Conservation (phyloP, 2,113 vertebrate genomes). For the Butorides virescens region DNA sequence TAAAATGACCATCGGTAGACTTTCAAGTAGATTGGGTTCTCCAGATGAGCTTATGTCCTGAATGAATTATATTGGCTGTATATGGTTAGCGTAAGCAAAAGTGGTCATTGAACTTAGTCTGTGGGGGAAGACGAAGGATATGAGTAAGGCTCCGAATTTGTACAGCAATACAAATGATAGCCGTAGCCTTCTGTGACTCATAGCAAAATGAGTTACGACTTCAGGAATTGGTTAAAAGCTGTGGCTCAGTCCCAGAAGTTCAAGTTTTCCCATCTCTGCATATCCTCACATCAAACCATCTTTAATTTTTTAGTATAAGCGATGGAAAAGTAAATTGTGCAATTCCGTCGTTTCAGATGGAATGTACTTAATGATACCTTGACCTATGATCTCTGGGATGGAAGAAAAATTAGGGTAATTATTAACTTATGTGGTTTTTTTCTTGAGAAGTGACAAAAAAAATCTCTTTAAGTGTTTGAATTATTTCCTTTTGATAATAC, state of each 20-base stretch:
- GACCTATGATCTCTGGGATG: neutral
- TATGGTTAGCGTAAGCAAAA: neutral
- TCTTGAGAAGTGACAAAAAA: neutral
- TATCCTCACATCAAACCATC: neutral
- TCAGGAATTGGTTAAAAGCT: neutral
- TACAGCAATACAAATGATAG: neutral
- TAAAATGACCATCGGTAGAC: neutral
- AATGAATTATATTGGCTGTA: neutral
- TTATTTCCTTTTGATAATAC: neutral
- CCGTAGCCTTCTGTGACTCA: neutral
- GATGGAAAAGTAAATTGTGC: neutral
- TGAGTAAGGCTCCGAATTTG: neutral
- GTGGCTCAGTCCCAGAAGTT: neutral
- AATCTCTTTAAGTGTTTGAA: neutral
- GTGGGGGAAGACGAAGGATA: neutral
- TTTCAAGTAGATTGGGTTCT: neutral
- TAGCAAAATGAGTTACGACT: neutral
- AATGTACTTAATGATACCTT: neutral
- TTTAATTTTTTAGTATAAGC: neutral
- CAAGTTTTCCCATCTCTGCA: neutral
- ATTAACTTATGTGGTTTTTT: neutral
- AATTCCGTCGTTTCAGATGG: neutral
- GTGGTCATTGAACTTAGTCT: neutral
- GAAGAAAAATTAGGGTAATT: neutral
- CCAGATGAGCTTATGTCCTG: neutral